A percentile compares a stretch with the other conserved stretches of the same genome.
Evolutionary conservation across 2,797 vertebrate species (phyloP).

Genomic region (Anabacerthia variegaticeps): DNA sequence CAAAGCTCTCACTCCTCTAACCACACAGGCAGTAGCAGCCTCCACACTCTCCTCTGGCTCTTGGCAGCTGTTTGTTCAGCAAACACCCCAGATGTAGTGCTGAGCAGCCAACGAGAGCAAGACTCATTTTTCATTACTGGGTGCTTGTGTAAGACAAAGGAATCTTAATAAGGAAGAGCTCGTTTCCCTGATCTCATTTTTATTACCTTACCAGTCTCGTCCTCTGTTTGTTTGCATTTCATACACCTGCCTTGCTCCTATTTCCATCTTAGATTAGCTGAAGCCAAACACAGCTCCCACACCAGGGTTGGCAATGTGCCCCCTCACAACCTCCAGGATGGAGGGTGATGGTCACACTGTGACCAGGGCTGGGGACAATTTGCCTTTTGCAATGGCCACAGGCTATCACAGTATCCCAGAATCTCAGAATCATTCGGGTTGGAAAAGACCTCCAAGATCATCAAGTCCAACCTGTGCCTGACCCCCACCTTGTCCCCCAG

Average conservation of each 20-base stretch:
- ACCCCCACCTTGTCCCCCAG: not conserved
- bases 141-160: constrained; percentile 49
- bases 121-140: constrained; percentile 42
- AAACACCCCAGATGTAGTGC: constrained; percentile 8
- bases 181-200: constrained; percentile 43
- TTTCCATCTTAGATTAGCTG: not conserved
- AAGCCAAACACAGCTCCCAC: not conserved
- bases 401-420: not conserved
- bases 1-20: not conserved
- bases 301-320: not conserved
- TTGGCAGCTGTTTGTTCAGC: constrained; percentile 55
- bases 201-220: constrained; percentile 43
- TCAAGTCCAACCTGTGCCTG: fast-evolving
- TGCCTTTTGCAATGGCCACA: not conserved
- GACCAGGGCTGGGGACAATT: not conserved
- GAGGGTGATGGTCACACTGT: not conserved
- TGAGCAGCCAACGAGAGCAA: not conserved
- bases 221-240: constrained; percentile 27
- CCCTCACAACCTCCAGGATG: fast-evolving
- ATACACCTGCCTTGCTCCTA: not conserved
- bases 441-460: not conserved
- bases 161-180: constrained; percentile 59
- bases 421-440: not conserved
- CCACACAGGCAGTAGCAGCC: not conserved
- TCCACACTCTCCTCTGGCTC: not conserved